phyloP scores from a whole-genome alignment of 2,113 vertebrate genomes.

The Urocynchramus pylzowi region DNA sequence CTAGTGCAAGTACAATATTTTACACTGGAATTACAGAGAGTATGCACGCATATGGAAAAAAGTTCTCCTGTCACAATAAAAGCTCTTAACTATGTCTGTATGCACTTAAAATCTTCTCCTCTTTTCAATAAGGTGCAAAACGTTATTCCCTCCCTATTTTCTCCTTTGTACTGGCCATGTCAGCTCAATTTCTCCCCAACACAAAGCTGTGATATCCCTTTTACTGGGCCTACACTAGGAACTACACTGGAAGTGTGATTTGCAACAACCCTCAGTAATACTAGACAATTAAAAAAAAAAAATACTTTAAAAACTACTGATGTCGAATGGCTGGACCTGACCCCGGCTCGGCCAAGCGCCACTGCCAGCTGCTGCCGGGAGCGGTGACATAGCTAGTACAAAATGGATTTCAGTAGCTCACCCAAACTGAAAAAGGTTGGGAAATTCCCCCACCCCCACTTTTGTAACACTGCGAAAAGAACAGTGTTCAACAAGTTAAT shows the following conservation, averaged over 20 bases:
- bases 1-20: slow-evolving; percentile 98
- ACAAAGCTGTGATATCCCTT: slow-evolving; percentile 71
- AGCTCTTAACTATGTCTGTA: slow-evolving; percentile 87
- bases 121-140: slow-evolving; percentile 90
- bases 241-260: slow-evolving; percentile 60
- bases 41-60: slow-evolving; percentile 93
- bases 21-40: slow-evolving; percentile 95
- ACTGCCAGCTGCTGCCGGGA: slow-evolving; percentile 19
- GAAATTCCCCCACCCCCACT: not conserved
- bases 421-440: slow-evolving; percentile 47
- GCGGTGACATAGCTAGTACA: slow-evolving; percentile 59
- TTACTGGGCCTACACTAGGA: slow-evolving; percentile 69
- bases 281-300: not conserved
- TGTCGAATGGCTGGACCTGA: slow-evolving; percentile 1
- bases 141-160: slow-evolving; percentile 81
- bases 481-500: slow-evolving; percentile 49
- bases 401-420: slow-evolving; percentile 61
- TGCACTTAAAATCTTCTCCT: slow-evolving; percentile 81
- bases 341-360: not conserved
- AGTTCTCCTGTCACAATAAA: slow-evolving; percentile 86
- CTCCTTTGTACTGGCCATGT: slow-evolving; percentile 80
- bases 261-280: slow-evolving; percentile 30
- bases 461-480: not conserved
- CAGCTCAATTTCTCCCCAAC: slow-evolving; percentile 71
- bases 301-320: not conserved